phyloP scores from a whole-genome alignment of 2,888 invertebrate species.

The Gasteruption jaculator region DNA sequence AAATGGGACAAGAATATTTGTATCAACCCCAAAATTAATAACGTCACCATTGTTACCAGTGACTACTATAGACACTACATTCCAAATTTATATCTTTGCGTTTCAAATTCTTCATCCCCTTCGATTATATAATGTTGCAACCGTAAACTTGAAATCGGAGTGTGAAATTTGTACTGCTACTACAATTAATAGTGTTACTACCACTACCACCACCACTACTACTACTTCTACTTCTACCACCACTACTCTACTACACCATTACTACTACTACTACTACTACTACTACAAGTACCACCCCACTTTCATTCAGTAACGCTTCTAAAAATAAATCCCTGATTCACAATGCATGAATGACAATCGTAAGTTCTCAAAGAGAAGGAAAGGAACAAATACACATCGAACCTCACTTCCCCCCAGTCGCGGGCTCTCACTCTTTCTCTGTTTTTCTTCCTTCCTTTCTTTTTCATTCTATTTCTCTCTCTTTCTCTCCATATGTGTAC shows the following conservation, averaged over 20 bases:
- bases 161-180: too few relatives aligned
- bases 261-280: conserved; percentile 22
- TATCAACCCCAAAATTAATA: too few relatives aligned
- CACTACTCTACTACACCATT: background rate
- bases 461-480: conserved; percentile 14
- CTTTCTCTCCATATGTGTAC: background rate
- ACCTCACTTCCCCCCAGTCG: background rate
- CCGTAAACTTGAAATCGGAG: too few relatives aligned
- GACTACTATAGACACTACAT: too few relatives aligned
- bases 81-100: too few relatives aligned
- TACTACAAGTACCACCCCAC: conserved; percentile 43
- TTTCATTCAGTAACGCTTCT: conserved; percentile 48
- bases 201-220: conserved; percentile 22
- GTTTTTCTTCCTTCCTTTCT: conserved; percentile 14
- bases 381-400: conserved; percentile 27
- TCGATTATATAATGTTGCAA: too few relatives aligned
- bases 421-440: conserved; percentile 19
- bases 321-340: conserved; percentile 48
- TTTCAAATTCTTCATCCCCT: too few relatives aligned
- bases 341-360: conserved; percentile 48
- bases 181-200: too few relatives aligned
- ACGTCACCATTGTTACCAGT: too few relatives aligned
- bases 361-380: conserved; percentile 27
- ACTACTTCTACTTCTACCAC: conserved; percentile 8
- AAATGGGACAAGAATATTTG: too few relatives aligned